Percentiles rank a stretch among this genome's conserved stretches.
These are phyloP conservation scores for Urechis unicinctus DNA, from an alignment of 2,888 invertebrate species.

Conservation along the genomic window DNA sequence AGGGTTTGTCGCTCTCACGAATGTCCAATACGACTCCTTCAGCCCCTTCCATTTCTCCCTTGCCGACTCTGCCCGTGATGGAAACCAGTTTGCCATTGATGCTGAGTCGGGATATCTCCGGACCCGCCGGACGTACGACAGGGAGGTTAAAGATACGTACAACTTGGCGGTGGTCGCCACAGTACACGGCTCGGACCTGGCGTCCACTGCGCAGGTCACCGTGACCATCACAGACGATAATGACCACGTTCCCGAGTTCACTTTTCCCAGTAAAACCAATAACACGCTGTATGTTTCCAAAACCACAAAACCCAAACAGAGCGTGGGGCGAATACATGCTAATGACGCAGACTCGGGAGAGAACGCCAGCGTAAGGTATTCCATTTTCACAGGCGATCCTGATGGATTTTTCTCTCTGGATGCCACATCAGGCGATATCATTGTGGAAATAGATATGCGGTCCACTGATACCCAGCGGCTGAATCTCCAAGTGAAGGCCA, in stretches of 20 bases:
- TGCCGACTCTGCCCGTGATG: neutral
- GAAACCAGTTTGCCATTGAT: neutral
- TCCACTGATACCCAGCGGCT: neutral
- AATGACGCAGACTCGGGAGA: conserved; percentile 15
- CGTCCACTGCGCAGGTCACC: neutral
- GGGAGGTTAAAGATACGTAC: neutral
- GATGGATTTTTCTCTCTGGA: neutral
- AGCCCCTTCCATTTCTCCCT: neutral
- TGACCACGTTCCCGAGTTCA: neutral
- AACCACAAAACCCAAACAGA: neutral
- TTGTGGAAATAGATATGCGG: neutral
- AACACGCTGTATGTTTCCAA: neutral
- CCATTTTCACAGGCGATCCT: neutral
- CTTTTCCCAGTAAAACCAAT: neutral
- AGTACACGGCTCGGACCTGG: neutral
- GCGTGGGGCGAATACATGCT: conserved; percentile 13
- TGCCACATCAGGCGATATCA: neutral
- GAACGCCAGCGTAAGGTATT: conserved; percentile 4
- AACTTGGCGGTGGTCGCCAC: neutral
- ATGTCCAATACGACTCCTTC: neutral
- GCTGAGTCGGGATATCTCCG: neutral
- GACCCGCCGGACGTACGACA: neutral
- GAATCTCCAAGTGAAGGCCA: neutral
- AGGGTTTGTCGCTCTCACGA: neutral
- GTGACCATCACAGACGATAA: neutral